phyloP scores from a whole-genome alignment of 2,113 vertebrate species.

The Axis porcinus region DNA sequence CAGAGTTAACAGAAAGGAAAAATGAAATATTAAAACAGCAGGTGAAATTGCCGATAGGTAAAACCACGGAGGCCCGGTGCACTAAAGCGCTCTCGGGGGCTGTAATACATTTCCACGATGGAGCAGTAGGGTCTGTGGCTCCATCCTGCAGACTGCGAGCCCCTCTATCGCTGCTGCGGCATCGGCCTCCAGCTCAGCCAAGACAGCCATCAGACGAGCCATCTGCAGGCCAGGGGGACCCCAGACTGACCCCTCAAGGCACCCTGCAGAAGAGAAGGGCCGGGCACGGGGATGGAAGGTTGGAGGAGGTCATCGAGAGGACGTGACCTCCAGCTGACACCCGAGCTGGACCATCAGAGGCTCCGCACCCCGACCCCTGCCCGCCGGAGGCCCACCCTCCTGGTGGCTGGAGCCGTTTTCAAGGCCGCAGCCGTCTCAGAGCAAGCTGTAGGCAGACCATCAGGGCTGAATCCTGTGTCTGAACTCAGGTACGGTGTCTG shows the following conservation, averaged over 20 bases:
- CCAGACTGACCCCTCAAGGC: too few relatives aligned
- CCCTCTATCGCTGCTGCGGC: not conserved
- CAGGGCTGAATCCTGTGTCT: not conserved
- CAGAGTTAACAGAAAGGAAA: not conserved
- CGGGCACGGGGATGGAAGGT: not conserved
- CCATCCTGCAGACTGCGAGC: not conserved
- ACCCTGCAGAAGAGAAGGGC: not conserved
- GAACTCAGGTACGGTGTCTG: not conserved
- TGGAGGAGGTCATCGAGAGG: not conserved
- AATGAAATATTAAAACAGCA: not conserved
- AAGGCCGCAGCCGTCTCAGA: not conserved
- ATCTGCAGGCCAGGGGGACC: not conserved
- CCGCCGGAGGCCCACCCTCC: accelerated
- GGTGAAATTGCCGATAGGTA: not conserved
- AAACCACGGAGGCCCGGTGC: not conserved
- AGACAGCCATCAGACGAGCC: not conserved
- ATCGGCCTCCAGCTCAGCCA: not conserved
- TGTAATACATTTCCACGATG: too few relatives aligned
- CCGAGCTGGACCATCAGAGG: not conserved
- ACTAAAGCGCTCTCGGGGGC: not conserved
- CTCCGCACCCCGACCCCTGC: accelerated
- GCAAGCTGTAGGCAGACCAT: not conserved
- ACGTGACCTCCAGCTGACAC: accelerated
- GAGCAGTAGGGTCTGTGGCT: too few relatives aligned
- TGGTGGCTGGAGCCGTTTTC: not conserved